Base-by-base conservation (phyloP, 2,113 vertebrate species). In the Boulengeromyrus knoepffleri region DNA sequence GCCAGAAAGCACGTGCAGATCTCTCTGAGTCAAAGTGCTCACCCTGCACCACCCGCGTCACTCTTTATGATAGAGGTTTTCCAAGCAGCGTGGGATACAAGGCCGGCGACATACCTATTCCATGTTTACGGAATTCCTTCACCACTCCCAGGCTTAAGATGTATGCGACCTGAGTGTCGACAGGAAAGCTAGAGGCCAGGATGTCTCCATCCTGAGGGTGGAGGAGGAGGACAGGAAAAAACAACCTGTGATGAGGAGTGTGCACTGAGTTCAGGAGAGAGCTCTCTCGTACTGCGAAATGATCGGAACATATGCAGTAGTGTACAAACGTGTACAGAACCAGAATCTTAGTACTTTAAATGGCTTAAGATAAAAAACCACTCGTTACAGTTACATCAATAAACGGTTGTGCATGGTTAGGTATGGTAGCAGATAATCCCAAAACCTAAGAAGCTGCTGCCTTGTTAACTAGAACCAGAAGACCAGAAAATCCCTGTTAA, bases 91-190 rank as follows among this genome's bases (percentile, higher is more conserved):
- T 17, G 19, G 46, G 27, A 7, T 1, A 3, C 31, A 27, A 42
- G 17, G 31, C 36, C 6, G 13, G 7, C 31, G 12, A 45, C 95
- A 96, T 97, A 99, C 99, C 99, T 95, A 99, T 98, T 94, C 99
- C 98, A 31, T 99, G 99, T 94, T 99, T 99, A 87, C 99, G 96
- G 96, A 99, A 99, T 58, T 99, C 98, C 94, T 99, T 99, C 92
- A 99, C 97, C 91, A 99, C 99, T 90, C 98, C 99, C 91, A 99
- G 96, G 91, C 99, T 99, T 88, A 99, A 95, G 93, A 99, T 99
- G 96, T 99, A 99, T 4, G 99, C 98, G 88, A 99, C 98, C 93
- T 99, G 98, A 90, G 98, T 99, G 92, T 99, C 98, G 92, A 98
- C 95, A 80, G 98, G 97, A 93, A 99, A 99, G 94, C 93, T 97